phyloP scores from a whole-genome alignment of 2,113 vertebrate species.

The Festucalex cinctus region DNA sequence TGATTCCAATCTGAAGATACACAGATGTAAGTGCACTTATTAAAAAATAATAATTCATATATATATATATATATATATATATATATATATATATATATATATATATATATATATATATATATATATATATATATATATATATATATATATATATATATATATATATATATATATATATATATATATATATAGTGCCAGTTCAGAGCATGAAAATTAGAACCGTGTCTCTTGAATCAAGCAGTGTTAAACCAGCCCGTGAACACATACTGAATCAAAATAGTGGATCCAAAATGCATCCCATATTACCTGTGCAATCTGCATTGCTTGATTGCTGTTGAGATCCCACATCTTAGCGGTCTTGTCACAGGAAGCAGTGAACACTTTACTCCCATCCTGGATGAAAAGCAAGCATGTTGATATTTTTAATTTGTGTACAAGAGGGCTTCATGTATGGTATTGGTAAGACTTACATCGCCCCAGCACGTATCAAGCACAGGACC shows the following conservation, averaged over 20 bases:
- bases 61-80: no score
- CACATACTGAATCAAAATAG: neutral
- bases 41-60: no score
- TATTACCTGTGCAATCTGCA: constrained; percentile 94
- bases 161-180: no score
- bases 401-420: constrained; percentile 27
- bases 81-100: no score
- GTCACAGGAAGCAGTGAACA: constrained; percentile 97
- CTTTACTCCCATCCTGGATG: constrained; percentile 94
- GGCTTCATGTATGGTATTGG: neutral
- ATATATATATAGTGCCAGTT: no score
- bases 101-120: no score
- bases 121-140: no score
- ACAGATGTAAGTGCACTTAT: neutral
- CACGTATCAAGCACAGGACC: constrained; percentile 91
- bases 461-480: constrained; percentile 90
- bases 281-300: neutral
- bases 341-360: constrained; percentile 99
- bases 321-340: constrained; percentile 96
- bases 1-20: no score
- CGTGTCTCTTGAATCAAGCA: neutral
- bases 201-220: neutral
- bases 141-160: no score
- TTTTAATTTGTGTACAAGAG: neutral
- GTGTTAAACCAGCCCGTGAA: neutral